Evolutionary conservation across 2,888 invertebrate species (phyloP), one percentile per base, ranked within the genome.

Genomic region (Arenicola marina): DNA sequence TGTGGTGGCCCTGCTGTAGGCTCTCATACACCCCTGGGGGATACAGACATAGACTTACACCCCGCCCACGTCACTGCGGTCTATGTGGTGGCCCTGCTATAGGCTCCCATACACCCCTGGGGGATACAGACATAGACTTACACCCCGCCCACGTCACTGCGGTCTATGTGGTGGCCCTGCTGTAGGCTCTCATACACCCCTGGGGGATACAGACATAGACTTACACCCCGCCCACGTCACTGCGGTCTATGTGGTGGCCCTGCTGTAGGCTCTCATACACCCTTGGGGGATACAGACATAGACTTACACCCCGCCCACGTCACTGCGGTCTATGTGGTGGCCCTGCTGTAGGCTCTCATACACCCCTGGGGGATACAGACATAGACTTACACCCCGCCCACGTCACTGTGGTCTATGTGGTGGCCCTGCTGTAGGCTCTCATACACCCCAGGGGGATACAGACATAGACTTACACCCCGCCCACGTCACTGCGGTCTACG

Each of bases 181-280:
- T 89, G 88, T 51, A 91, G 82, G 1, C 89, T 88, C 63, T 87
- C 85, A 68, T 77, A 81, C 32, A 81, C 75, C 44, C 79, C 81
- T 80, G n/a, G n/a, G n/a, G n/a, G n/a, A n/a, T n/a, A n/a, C n/a
- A n/a, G n/a, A n/a, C n/a, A n/a, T n/a, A n/a, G n/a, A n/a, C n/a
- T n/a, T n/a, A n/a, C n/a, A n/a, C n/a, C n/a, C n/a, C 87, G 67
- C 89, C 88, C 67, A 91, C 87, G 78, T 91, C 90, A 48, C 86
- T 84, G 48, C 84, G 84, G 71, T 88, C 87, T 28, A 91, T 83
- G 54, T 85, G 84, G 45, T 86, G 84, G 59, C 87, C 87, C 45
- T 85, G 82, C 71, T 89, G 88, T 51, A 91, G 82, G 1, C 89
- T 88, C 63, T 87, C 85, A 68, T 77, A 81, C 32, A 81, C 75